Evolutionary conservation across 2,888 invertebrate species (phyloP).

Genomic region (Callinectes sapidus): DNA sequence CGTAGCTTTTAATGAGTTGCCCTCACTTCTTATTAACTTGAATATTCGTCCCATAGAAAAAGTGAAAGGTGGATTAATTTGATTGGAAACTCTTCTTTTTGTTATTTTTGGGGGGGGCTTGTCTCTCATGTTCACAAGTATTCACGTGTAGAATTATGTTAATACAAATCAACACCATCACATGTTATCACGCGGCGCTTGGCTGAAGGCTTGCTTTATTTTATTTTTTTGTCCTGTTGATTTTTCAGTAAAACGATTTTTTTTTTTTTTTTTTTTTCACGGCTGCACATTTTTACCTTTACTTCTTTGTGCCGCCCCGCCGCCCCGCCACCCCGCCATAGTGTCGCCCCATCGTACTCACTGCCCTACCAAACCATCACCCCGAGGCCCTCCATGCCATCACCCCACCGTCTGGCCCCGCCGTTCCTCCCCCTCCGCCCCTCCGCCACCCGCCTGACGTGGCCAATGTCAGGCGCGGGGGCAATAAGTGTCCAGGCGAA

Average conservation of each 20-base stretch:
- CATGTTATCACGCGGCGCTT: neutral
- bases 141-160: neutral
- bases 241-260: neutral
- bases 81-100: neutral
- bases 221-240: neutral
- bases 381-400: no score
- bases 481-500: constrained; percentile 30
- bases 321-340: no score
- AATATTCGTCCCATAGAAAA: neutral
- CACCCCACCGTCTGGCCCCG: no score
- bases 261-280: neutral
- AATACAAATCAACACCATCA: constrained; percentile 1
- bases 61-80: neutral
- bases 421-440: neutral
- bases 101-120: neutral
- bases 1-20: constrained; percentile 5
- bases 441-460: neutral
- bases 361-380: no score
- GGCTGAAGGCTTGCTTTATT: neutral
- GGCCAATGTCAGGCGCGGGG: neutral
- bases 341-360: no score
- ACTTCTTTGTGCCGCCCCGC: neutral
- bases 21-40: neutral
- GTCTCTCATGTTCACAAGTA: neutral
- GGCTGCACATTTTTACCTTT: neutral